Base-by-base conservation (phyloP, 2,888 invertebrate genomes). In the Hemaris fuciformis region DNA sequence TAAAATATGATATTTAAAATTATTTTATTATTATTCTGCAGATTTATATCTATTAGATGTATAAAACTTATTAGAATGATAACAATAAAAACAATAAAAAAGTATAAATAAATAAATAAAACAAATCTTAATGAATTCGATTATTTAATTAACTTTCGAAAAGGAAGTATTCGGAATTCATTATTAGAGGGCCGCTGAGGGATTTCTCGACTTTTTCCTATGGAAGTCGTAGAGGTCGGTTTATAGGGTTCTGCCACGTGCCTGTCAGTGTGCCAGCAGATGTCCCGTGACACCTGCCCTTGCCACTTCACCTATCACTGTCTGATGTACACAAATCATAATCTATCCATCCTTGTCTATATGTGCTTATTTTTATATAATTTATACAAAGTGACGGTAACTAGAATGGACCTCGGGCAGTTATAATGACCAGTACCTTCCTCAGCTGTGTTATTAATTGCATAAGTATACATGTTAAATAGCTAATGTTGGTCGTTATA, bases 281-380 rank as follows among this genome's bases (percentile, higher is more conserved):
- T 91, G 91, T 89, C 73, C 79, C 81, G 83, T 89, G 91, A 92
- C 91, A 92, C 91, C 91, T 92, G 91, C 91, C 91, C 85, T 86
- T 79, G 80, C 85, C 86, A 87, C 85, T 76, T 79, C 81, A 73
- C 70, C 85, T 84, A 76, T 91, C 91, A 85, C 89, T 78, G 71
- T 90, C 88, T 81, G 75, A 73, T 81, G 66, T 68, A 74, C 63
- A 76, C 73, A 66, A 74, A 74, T 75, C 73, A 73, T 66, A 56
- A 83, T 88, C 84, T 69, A 65, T 63, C 81, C 69, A 79, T 91
- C 91, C 80, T 73, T 80, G 61, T 90, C 87, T 77, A 62, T 77
- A 79, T 81, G 85, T 85, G 85, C 89, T 90, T 89, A 91, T 90
- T 92, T 90, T 91, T 88, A 90, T 90, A 89, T 89, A 92, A 90